Percentiles rank a stretch among this genome's conserved stretches.
Conservation (phyloP, 35 echinoderm and acorn worm species). For the Apostichopus parvimensis region DNA sequence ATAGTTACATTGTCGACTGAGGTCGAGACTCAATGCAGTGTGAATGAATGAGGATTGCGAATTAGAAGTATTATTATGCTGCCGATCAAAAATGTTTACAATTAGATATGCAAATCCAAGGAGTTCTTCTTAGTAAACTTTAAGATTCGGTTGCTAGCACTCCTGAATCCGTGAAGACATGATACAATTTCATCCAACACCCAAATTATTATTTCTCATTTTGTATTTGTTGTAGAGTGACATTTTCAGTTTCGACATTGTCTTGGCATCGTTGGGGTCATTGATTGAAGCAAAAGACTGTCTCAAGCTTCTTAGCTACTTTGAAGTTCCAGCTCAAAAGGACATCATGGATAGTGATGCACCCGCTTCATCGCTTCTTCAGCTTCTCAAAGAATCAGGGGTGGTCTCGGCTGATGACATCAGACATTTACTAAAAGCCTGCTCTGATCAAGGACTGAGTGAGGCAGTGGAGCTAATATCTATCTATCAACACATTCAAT, state of each 20-base stretch:
- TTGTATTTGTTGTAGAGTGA: neutral
- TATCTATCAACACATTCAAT: neutral
- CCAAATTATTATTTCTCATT: neutral
- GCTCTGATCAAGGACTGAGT: neutral
- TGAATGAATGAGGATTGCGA: too few relatives aligned
- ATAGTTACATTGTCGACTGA: too few relatives aligned
- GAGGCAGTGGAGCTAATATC: neutral
- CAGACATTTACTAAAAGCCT: neutral
- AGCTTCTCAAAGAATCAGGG: neutral
- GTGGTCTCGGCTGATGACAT: neutral
- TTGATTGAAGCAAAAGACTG: neutral
- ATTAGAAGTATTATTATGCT: too few relatives aligned
- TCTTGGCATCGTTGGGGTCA: neutral
- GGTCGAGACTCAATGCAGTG: too few relatives aligned
- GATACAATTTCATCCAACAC: neutral
- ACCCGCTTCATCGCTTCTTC: neutral
- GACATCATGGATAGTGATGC: neutral
- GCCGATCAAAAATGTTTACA: too few relatives aligned
- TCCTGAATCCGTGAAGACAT: too few relatives aligned
- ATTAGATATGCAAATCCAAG: too few relatives aligned
- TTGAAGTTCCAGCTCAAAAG: neutral
- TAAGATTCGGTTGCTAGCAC: too few relatives aligned
- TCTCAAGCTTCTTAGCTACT: neutral
- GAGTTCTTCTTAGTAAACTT: too few relatives aligned
- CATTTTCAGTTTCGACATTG: neutral